Conservation (phyloP, 37 sponge, comb jelly and placozoan species). For the Dysidea cf. avara region DNA sequence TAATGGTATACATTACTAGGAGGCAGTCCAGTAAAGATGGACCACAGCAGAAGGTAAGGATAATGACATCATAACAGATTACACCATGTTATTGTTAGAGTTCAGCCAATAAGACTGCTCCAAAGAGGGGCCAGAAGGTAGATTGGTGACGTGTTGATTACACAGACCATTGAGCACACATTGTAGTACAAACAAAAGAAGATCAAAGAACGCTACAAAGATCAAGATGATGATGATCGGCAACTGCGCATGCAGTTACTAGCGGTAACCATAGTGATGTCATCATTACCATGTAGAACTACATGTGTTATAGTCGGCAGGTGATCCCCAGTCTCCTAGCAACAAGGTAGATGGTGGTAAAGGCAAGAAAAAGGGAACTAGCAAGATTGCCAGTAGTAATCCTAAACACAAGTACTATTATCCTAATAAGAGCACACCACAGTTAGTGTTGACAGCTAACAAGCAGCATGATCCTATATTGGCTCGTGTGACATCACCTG, state of each 20-base stretch:
- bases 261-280: constrained; percentile 35
- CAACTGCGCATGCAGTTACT: constrained; percentile 66
- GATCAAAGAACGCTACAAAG: constrained; percentile 72
- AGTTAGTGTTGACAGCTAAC: no score
- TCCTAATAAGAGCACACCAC: constrained; percentile 15
- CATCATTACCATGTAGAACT: neutral
- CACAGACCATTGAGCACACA: no score
- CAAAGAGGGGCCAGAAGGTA: no score
- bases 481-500: no score
- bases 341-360: constrained; percentile 25
- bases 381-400: constrained; percentile 40
- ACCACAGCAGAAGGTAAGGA: no score
- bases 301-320: constrained; percentile 54
- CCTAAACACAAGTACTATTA: constrained; percentile 70
- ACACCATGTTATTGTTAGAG: no score
- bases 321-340: constrained; percentile 9
- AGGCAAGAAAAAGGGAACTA: constrained; percentile 21
- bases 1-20: no score
- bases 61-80: no score
- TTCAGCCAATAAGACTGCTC: no score
- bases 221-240: constrained; percentile 94
- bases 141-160: no score
- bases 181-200: constrained; percentile 86
- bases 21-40: no score
- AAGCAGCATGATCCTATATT: no score